Evolutionary conservation across 2,888 invertebrate genomes (phyloP).

Genomic region (Cinara cedri): DNA sequence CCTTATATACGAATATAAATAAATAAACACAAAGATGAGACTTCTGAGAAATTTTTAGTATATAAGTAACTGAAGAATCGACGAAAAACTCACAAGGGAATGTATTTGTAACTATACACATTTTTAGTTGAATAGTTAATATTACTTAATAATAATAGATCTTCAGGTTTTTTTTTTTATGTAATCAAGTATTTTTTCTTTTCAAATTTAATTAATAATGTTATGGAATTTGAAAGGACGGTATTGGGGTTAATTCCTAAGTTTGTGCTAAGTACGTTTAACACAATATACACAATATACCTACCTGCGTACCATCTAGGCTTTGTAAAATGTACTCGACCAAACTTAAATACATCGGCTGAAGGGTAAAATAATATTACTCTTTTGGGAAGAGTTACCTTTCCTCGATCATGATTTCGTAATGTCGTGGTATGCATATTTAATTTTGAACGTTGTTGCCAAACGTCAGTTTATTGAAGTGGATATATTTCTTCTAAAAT

Average conservation of each 20-base stretch:
- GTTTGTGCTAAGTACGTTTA: background rate
- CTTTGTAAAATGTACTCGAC: background rate
- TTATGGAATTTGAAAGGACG: background rate
- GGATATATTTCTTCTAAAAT: too few species aligned
- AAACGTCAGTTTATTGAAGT: background rate
- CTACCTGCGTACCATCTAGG: background rate
- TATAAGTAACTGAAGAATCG: background rate
- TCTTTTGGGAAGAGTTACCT: background rate
- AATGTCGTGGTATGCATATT: background rate
- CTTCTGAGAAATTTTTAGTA: too few species aligned
- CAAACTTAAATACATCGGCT: constrained; percentile 4
- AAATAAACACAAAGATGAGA: too few species aligned
- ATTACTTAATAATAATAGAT: too few species aligned
- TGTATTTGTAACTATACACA: too few species aligned
- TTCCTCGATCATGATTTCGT: background rate
- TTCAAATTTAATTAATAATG: background rate
- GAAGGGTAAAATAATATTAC: constrained; percentile 11
- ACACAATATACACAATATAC: background rate
- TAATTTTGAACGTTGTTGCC: constrained; percentile 5
- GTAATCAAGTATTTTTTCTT: background rate
- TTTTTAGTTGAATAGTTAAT: too few species aligned
- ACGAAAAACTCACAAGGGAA: too few species aligned
- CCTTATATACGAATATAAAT: too few species aligned
- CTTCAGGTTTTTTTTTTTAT: too few species aligned
- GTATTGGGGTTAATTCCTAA: background rate